These are phyloP conservation scores for Kobus ellipsiprymnus DNA, from an alignment of 2,113 vertebrate species.

Conservation along the genomic window DNA sequence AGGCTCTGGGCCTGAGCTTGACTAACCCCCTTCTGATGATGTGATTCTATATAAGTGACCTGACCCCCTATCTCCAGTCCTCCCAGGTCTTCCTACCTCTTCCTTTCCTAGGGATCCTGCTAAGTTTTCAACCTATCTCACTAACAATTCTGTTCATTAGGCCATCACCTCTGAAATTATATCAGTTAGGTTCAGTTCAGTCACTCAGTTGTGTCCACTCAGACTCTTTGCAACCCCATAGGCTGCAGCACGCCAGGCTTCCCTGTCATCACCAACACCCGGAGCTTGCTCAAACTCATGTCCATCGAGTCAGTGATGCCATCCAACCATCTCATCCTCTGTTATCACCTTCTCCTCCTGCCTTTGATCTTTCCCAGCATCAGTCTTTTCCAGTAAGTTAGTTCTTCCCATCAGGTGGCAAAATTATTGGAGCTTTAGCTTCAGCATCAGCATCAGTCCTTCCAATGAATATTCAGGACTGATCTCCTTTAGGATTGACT, in stretches of 20 bases:
- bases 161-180: background rate
- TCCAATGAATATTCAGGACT: rapidly evolving
- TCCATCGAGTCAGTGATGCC: background rate
- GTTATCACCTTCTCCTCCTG: background rate
- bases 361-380: background rate
- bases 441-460: background rate
- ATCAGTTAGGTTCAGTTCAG: background rate
- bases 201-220: background rate
- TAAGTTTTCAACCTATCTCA: background rate
- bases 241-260: background rate
- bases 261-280: background rate
- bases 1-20: background rate
- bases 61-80: background rate
- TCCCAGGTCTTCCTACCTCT: background rate
- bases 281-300: background rate
- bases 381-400: rapidly evolving
- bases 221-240: background rate
- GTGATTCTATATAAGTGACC: background rate
- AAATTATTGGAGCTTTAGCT: background rate
- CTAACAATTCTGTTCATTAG: background rate
- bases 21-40: too few relatives aligned
- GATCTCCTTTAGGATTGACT: background rate
- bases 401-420: background rate
- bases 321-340: background rate
- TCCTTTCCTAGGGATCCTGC: background rate